Base-by-base conservation (phyloP, 2,797 vertebrate species). In the Acipenser ruthenus region DNA sequence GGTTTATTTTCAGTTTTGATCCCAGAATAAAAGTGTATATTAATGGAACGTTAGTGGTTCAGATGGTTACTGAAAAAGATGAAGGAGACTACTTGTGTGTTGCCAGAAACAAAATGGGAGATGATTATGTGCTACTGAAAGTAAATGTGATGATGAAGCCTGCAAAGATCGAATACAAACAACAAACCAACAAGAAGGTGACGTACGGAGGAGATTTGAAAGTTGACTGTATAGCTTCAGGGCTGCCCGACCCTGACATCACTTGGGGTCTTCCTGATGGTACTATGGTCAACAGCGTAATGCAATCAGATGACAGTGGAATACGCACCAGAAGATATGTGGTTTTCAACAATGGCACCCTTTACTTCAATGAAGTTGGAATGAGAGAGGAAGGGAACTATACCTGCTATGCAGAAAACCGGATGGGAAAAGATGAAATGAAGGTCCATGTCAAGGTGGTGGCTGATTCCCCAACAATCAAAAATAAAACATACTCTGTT, bases 201-300 rank as follows among this genome's bases (percentile, higher is more conserved):
- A 77, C 78, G 2, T 90, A 88, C 0, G 95, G 93, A 0, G 90
- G 88, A 0, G 85, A 92, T 73, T 81, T 99, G 50, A 91, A 88
- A 67, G 92, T 99, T 10, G 95, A 99, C 78, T 99, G 96, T 12
- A 88, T 96, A 65, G 94, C 96, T 0, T 94, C 93, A 0, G 96
- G 96, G 18, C 79, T 94, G 1, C 96, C 96, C 10, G 77, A 92
- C 72, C 96, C 96, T 0, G 89, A 94, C 68, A 93, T 99, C 75
- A 93, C 91, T 50, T 99, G 96, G 96, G 82, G 88, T 5, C 83
- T 99, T 1, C 95, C 96, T 0, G 95, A 97, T 4, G 96, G 96
- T 3, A 94, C 94, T 59, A 91, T 94, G 90, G 83, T 98, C 51
- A 91, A 93, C 82, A 84, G 84, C 0, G 73, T 88, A 59, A 83